Percentiles rank a stretch among this genome's conserved stretches.
These are phyloP conservation scores for Cephus pygmeus DNA, from an alignment of 2,888 invertebrate genomes.

Conservation along the genomic window DNA sequence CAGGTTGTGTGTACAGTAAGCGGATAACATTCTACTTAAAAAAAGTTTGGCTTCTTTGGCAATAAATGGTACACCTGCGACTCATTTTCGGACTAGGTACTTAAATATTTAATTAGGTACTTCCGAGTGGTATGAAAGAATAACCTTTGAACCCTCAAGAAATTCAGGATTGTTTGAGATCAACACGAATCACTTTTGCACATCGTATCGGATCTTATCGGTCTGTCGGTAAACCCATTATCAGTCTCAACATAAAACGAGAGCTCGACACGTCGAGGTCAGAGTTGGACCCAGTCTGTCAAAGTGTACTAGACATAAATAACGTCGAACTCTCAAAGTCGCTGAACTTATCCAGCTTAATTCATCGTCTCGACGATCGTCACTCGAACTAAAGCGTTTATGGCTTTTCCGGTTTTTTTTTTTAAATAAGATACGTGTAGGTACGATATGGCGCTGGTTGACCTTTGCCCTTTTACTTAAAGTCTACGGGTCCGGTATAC, in stretches of 20 bases:
- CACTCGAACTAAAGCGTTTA: background rate
- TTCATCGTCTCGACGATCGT: background rate
- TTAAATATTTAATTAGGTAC: background rate
- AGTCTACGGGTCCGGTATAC: background rate
- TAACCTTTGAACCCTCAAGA: background rate
- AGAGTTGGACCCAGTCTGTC: background rate
- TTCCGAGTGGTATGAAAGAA: background rate
- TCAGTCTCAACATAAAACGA: background rate
- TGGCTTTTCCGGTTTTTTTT: background rate
- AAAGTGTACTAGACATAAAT: background rate
- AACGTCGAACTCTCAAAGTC: background rate
- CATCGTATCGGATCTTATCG: background rate
- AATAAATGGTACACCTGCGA: conserved; percentile 20
- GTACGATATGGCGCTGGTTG: background rate
- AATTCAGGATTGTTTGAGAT: background rate
- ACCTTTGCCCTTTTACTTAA: background rate
- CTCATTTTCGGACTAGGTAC: background rate
- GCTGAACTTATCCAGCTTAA: background rate
- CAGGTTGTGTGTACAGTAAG: background rate
- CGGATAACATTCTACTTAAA: background rate
- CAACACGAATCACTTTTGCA: background rate
- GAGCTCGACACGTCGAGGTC: background rate
- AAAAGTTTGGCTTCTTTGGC: background rate
- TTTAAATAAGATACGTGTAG: background rate
- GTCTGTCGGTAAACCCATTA: background rate